phyloP scores from a whole-genome alignment of 37 sponge, comb jelly and placozoan species.

The Mnemiopsis leidyi region DNA sequence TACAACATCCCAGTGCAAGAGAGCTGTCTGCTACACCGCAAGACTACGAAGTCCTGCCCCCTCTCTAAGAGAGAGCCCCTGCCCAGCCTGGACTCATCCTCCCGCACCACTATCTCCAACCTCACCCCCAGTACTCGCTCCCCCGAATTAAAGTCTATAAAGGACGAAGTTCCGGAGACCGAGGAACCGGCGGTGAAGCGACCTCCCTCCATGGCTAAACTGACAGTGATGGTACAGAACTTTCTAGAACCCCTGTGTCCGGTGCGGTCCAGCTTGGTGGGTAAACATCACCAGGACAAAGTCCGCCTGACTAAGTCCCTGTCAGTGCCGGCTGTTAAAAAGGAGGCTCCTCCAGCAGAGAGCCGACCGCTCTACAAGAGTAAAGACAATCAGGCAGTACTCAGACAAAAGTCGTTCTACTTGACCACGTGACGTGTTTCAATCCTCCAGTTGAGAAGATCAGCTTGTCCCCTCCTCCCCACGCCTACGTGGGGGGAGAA shows the following conservation, averaged over 20 bases:
- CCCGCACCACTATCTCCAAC: background rate
- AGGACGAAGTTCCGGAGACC: background rate
- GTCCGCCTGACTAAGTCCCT: background rate
- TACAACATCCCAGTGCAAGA: background rate
- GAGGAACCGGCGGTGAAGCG: background rate
- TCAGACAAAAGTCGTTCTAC: slow-evolving; percentile 34
- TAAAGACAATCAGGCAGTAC: background rate
- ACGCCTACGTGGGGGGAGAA: background rate
- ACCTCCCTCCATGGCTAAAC: background rate
- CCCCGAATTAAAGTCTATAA: background rate
- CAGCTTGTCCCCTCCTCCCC: background rate
- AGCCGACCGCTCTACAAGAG: background rate
- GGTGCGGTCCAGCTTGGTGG: background rate
- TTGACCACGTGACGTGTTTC: background rate
- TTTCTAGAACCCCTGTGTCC: slow-evolving; percentile 9
- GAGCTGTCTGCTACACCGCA: background rate
- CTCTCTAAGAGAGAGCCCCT: background rate
- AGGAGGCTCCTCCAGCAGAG: background rate
- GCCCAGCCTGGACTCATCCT: background rate
- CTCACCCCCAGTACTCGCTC: background rate
- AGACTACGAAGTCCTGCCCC: slow-evolving; percentile 3
- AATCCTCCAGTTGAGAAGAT: background rate
- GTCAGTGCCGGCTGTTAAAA: background rate
- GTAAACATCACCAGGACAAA: background rate
- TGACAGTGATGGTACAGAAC: background rate